These are phyloP conservation scores for Poeciliopsis retropinna DNA, from an alignment of 2,113 vertebrate genomes.

Conservation along the genomic window DNA sequence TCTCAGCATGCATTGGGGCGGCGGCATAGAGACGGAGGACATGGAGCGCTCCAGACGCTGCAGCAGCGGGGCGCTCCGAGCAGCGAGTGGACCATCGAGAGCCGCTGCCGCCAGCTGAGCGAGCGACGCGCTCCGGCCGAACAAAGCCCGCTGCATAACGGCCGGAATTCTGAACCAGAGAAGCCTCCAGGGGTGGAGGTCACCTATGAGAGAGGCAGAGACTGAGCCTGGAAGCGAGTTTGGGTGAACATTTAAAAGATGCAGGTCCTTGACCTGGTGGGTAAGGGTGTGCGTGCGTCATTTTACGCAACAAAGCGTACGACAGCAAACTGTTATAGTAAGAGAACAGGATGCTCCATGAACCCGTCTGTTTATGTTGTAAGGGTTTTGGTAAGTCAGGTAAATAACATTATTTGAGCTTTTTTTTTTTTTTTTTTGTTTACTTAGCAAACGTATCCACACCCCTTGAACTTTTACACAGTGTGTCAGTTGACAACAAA, in stretches of 20 bases:
- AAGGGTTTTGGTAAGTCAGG: background rate
- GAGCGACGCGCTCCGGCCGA: slow-evolving; percentile 69
- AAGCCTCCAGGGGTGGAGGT: slow-evolving; percentile 16
- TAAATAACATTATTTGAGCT: background rate
- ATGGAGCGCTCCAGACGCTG: slow-evolving; percentile 69
- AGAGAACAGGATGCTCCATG: background rate
- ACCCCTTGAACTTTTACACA: background rate
- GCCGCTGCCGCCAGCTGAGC: slow-evolving; percentile 65
- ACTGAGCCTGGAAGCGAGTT: slow-evolving; percentile 38
- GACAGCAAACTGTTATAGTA: background rate
- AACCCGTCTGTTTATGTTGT: background rate
- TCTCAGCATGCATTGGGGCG: slow-evolving; percentile 81
- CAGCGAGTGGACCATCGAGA: slow-evolving; percentile 54
- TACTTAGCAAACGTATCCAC: background rate
- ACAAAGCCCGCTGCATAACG: slow-evolving; percentile 74
- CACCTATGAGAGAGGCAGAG: slow-evolving; percentile 15
- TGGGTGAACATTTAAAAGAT: slow-evolving; percentile 71
- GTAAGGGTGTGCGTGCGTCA: slow-evolving; percentile 65
- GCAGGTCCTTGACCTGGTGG: slow-evolving; percentile 81
- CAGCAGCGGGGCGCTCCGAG: slow-evolving; percentile 47
- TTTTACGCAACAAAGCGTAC: slow-evolving; percentile 5
- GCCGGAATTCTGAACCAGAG: slow-evolving; percentile 32
- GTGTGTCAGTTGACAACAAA: background rate
- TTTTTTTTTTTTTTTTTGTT: no score
- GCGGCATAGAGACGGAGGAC: slow-evolving; percentile 81